phyloP scores from a whole-genome alignment of 2,113 vertebrate species.

The Malurus elegans region DNA sequence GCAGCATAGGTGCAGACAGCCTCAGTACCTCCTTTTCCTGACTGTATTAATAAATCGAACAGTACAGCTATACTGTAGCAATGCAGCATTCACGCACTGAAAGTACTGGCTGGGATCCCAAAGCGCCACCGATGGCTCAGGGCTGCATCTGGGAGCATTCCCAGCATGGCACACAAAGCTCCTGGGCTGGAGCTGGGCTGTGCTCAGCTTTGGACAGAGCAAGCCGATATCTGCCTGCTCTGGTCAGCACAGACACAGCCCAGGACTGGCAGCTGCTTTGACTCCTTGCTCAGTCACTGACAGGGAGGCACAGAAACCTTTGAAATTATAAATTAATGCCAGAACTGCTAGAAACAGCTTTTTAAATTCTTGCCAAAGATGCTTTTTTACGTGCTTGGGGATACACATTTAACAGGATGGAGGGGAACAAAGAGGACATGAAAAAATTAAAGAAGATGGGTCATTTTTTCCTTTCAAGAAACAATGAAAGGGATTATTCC shows the following conservation, averaged over 20 bases:
- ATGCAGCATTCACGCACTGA: neutral
- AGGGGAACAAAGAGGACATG: neutral
- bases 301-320: neutral
- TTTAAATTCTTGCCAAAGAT: neutral
- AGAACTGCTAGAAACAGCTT: neutral
- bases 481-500: neutral
- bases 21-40: neutral
- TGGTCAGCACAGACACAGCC: neutral
- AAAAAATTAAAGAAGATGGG: neutral
- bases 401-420: neutral
- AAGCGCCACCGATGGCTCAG: neutral
- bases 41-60: neutral
- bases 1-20: too few species aligned
- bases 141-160: neutral
- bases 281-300: neutral
- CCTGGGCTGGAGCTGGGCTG: neutral
- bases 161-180: neutral
- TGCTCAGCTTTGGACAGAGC: neutral
- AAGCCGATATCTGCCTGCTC: neutral
- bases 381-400: neutral
- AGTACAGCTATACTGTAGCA: neutral
- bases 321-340: neutral
- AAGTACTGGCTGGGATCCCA: neutral
- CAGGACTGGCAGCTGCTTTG: neutral
- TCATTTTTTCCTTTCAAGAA: neutral